Base-by-base conservation (phyloP, 2,888 invertebrate genomes). In the Matsumyia berberina region DNA sequence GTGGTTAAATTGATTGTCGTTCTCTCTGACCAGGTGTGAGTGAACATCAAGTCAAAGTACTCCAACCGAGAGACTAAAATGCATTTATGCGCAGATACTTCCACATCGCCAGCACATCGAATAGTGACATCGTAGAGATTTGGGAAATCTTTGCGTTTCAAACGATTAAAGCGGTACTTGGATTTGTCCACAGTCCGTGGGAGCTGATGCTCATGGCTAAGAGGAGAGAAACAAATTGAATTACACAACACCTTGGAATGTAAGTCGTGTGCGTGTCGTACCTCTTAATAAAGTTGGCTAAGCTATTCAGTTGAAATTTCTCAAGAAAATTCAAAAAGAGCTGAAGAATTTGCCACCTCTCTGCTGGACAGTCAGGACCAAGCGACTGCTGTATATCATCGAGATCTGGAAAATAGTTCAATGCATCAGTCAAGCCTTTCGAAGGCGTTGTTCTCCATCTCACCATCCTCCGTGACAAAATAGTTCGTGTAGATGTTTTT, bases 41-140 rank as follows among this genome's bases (percentile, higher is more conserved):
- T 94, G 88, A 97, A 95, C 96, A 97, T 96, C 88, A 95, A 95
- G 81, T 94, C 94, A 90, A 97, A 97, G 91, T 97, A 97, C 86
- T 97, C 97, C n/a, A 96, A 92, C 35, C 97, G 92, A 0, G 96
- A 95, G 0, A 95, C 94, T 15, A 97, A 91, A n/a, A 97, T 92
- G 89, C 97, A 97, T 89, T 95, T 95, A 90, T 97, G 97, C 0
- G 96, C 97, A 0, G 93, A 90, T 19, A 96, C 90, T 49, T 89
- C 88, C 24, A 88, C 85, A 42, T 93, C 93, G 19, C 93, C 93
- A 37, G 92, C 93, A 39, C 93, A 92, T 33, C 92, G 89, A 0
- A 96, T 94, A 46, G 92, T 92, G 0, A 95, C 94, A 89, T 96
- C 95, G 86, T 93, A 94, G 0, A 95, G 91, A 9, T 93, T 93